Evolutionary conservation across 2,797 vertebrate species (phyloP), one percentile per base, ranked within the genome.

Genomic region (Amphiprion clarkii): DNA sequence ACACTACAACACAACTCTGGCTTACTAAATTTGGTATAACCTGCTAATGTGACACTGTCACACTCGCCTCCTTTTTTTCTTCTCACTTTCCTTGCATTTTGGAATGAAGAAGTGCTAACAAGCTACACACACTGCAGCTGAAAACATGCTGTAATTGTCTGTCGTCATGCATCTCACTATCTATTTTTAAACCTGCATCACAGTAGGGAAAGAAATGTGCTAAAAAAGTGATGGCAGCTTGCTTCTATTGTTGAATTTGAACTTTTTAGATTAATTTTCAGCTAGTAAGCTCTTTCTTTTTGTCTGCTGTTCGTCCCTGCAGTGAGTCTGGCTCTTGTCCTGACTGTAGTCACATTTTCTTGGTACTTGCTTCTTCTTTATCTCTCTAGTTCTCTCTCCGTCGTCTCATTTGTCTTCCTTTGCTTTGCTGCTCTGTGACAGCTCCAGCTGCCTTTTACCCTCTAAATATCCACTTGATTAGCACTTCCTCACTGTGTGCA

Each of bases 31-130:
- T 29, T 5, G n/a, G 39, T 74, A 49, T 52, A 44, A 60, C 42
- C 31, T 49, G 49, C 40, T 40, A 31, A 48, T 33, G 36, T 36
- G 56, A 78, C 36, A 13, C 42, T 9, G 63, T 74, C 49, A 33
- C 73, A 68, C 31, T 48, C 10, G 0, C 54, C 49, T 70, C 19
- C 53, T 19, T 51, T 11, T 61, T 54, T 23, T 23, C 61, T 70
- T 71, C 76, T 81, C 81, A 75, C 72, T 77, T 86, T 63, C 72
- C 51, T 67, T 82, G 55, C 69, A 71, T 82, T 71, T 66, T 76
- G 65, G 51, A 72, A 70, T 25, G 53, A 65, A 71, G 64, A 87
- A 48, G 88, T 79, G 90, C 79, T 91, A 94, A 92, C 83, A 74
- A 92, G 87, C 75, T 62, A 21, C 70, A 71, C 78, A 27, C 10